Percentiles rank a stretch among this genome's conserved stretches.
phyloP scores from a whole-genome alignment of 2,113 vertebrate genomes.

The Dipodomys ordii region DNA sequence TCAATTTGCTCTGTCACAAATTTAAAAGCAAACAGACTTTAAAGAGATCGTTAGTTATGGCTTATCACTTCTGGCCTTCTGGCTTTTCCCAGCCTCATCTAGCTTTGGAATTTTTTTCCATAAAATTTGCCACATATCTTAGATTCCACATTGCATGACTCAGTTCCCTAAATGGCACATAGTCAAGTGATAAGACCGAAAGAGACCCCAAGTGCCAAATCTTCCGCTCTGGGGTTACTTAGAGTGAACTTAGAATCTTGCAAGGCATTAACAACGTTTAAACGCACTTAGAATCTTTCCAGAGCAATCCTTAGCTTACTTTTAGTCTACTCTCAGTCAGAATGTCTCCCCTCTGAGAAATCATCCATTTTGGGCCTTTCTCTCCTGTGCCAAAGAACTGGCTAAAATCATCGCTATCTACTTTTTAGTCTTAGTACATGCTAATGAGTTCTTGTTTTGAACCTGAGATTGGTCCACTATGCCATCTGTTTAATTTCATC shows the following conservation, averaged over 20 bases:
- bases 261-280: constrained; percentile 3
- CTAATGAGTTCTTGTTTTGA: not conserved
- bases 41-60: not conserved
- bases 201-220: not conserved
- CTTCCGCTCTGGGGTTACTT: not conserved
- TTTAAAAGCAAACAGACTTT: constrained; percentile 21
- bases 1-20: not conserved
- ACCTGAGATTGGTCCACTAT: not conserved
- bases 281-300: not conserved
- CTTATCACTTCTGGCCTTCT: not conserved
- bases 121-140: not conserved
- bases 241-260: not conserved
- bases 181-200: not conserved
- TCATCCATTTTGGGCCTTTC: not conserved
- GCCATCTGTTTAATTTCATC: constrained; percentile 19
- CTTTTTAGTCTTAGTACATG: not conserved
- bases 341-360: not conserved
- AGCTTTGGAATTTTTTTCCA: not conserved
- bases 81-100: not conserved
- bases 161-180: not conserved
- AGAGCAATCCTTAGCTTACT: not conserved
- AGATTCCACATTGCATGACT: not conserved
- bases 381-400: not conserved
- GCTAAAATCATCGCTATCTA: not conserved
- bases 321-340: not conserved